Percentiles rank a stretch among this genome's conserved stretches.
These are phyloP conservation scores for rabbit (Oryctolagus cuniculus) DNA, from an alignment of 2,113 vertebrate species.

Conservation along the genomic window mOryCun1.1 NC_091451.1:39510501-39511000, in stretches of 20 bases:
- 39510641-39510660: not conserved
- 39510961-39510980: not conserved
- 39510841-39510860: not conserved
- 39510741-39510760: not conserved
- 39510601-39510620: rapidly evolving
- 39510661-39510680: not conserved
- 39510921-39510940: not conserved
- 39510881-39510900: rapidly evolving
- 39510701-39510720: not conserved
- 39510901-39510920: not conserved
- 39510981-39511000: not conserved
- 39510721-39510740: no score
- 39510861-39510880: not conserved
- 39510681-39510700: not conserved
- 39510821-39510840: rapidly evolving
- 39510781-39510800: not conserved
- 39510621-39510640: no score
- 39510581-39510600: rapidly evolving
- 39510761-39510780: not conserved
- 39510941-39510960: not conserved
- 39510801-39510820: not conserved
- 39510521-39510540: not conserved
- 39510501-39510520: not conserved
- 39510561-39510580: no score
- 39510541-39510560: not conserved